Conservation (phyloP, 2,113 vertebrate species). For the Ciconia stormi region DNA sequence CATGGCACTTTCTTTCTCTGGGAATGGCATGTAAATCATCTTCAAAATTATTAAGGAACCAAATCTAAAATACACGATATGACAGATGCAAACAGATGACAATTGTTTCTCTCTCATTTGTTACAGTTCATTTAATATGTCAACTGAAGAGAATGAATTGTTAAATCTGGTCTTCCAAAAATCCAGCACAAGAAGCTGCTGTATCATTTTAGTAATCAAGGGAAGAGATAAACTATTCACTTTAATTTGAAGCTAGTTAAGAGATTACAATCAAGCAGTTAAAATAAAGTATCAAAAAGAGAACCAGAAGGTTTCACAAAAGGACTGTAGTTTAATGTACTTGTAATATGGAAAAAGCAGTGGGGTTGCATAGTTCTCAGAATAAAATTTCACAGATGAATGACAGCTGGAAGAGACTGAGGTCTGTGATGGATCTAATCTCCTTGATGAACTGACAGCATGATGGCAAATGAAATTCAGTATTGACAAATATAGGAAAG, state of each 20-base stretch:
- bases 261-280: not conserved
- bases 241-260: not conserved
- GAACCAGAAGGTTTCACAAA: not conserved
- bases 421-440: not conserved
- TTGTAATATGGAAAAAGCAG: not conserved
- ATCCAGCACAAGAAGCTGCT: not conserved
- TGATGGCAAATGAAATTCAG: not conserved
- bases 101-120: not conserved
- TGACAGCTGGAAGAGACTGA: not conserved
- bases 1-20: not conserved
- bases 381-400: not conserved
- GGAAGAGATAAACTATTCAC: not conserved
- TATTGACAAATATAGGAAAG: not conserved
- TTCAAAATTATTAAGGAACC: not conserved
- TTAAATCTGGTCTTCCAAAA: not conserved
- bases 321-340: not conserved
- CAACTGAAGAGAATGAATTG: not conserved
- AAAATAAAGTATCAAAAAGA: not conserved
- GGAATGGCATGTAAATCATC: not conserved
- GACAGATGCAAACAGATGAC: not conserved
- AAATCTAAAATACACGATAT: not conserved
- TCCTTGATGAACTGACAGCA: not conserved
- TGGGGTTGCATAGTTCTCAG: not conserved
- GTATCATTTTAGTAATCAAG: not conserved
- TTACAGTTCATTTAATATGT: not conserved